Base-by-base conservation (phyloP, 2,888 invertebrate genomes). In the Mimumesa dahlbomi region DNA sequence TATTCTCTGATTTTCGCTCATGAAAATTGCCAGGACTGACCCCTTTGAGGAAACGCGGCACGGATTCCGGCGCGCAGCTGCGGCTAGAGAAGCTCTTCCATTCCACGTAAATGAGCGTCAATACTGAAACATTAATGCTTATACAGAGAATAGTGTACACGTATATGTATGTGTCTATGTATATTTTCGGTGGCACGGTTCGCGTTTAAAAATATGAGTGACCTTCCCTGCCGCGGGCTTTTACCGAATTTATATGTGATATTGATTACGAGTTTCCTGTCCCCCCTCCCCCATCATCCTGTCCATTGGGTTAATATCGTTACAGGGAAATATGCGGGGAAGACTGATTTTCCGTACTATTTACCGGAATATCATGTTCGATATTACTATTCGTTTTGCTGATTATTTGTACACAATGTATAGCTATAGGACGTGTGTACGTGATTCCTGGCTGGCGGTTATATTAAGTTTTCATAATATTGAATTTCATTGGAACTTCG, bases 1-100 rank as follows among this genome's bases (percentile, higher is more conserved):
- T 83, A 82, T 77, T 54, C 81, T 68, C 69, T 65, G 73, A 83
- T 81, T 74, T n/a, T 79, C 71, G 68, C 62, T 73, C 72, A 64
- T 54, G 76, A 81, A 83, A 82, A 82, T 74, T 79, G 70, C 58
- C 79, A 74, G 65, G 69, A 74, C 50, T 45, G 63, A 49, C 59
- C 54, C 46, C 49, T 56, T 70, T 71, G n/a, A 36, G 50, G 31
- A 29, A 21, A 38, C 52, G 7, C 22, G n/a, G n/a, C 34, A 16
- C 38, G 43, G 46, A 56, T 25, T 45, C 21, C 21, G 52, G n/a
- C 48, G 40, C 56, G 25, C 7, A 36, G 38, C 45, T 18, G 22
- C 38, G 43, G 25, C 34, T 25, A 14, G 6, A 14, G 6, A 40
- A 56, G 40, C 31, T 19, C 18, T 21, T 14, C 9, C 29, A 42